These are phyloP conservation scores for Adineta ricciae DNA, from an alignment of 2,888 invertebrate genomes.

Conservation along the genomic window DNA sequence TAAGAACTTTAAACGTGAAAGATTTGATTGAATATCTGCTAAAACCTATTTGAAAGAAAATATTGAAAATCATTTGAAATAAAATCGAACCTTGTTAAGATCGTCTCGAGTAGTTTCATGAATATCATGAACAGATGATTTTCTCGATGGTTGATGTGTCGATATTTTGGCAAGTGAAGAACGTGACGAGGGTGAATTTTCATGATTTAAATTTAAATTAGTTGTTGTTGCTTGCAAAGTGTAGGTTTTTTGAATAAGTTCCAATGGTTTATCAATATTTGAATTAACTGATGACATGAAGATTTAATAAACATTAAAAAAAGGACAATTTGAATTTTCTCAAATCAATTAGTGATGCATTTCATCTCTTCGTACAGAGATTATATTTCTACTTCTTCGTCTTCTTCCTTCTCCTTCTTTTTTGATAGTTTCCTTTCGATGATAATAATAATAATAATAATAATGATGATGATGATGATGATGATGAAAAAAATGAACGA, in stretches of 20 bases:
- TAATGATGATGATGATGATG: too few relatives aligned
- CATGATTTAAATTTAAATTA: not conserved
- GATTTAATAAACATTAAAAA: not conserved
- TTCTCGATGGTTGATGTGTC: not conserved
- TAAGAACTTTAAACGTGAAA: not conserved
- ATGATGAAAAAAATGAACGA: not conserved
- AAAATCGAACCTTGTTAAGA: not conserved
- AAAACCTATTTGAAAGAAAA: not conserved
- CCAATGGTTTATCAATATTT: not conserved
- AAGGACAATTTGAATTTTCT: not conserved
- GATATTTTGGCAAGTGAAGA: not conserved
- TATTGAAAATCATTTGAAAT: too few relatives aligned
- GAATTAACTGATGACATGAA: not conserved
- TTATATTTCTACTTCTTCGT: not conserved
- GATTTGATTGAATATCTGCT: not conserved
- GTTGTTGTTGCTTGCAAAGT: not conserved
- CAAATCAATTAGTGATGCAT: not conserved
- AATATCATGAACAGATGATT: not conserved
- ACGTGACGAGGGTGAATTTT: not conserved
- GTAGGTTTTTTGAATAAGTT: constrained; percentile 1
- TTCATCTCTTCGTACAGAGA: not conserved
- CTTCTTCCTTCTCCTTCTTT: not conserved
- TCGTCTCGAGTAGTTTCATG: not conserved
- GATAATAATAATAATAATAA: too few relatives aligned
- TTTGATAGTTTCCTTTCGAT: too few relatives aligned